phyloP scores from a whole-genome alignment of 37 sponge, comb jelly and placozoan genomes.

The Eunapius fragilis region DNA sequence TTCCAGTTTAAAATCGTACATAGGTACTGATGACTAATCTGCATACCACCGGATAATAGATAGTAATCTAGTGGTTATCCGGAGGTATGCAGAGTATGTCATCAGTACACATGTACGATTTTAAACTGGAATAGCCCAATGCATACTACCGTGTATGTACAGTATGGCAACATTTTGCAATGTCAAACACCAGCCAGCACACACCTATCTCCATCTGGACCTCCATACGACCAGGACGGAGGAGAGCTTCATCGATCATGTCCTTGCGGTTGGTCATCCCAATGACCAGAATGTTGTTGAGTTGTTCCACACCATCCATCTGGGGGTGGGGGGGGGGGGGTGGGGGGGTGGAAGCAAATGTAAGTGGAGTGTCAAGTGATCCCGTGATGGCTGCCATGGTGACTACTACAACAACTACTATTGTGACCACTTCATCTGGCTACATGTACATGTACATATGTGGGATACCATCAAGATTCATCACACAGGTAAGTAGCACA shows the following conservation, averaged over 20 bases:
- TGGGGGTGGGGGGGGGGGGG: too few species aligned
- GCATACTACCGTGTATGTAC: not conserved
- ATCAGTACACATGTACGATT: too few species aligned
- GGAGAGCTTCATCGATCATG: constrained; percentile 97
- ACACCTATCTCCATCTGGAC: constrained; percentile 96
- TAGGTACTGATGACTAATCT: too few species aligned
- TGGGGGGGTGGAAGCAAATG: not conserved
- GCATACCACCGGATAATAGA: too few species aligned
- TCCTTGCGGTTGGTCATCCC: constrained; percentile 98
- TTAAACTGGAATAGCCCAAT: not conserved
- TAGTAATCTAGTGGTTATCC: too few species aligned
- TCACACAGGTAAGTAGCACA: too few species aligned
- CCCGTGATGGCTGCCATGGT: not conserved
- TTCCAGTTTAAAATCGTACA: too few species aligned
- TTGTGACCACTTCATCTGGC: too few species aligned
- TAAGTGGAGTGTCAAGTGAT: not conserved
- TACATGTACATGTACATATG: too few species aligned
- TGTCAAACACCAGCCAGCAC: not conserved
- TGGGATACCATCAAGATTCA: too few species aligned
- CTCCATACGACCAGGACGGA: constrained; percentile 94
- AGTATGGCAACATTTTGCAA: too few species aligned
- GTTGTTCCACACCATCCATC: constrained; percentile 98
- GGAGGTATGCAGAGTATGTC: too few species aligned
- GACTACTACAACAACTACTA: not conserved
- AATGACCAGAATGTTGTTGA: constrained; percentile 97